These are phyloP conservation scores for Micromesistius poutassou DNA, from an alignment of 2,797 vertebrate species.

Conservation along the genomic window DNA sequence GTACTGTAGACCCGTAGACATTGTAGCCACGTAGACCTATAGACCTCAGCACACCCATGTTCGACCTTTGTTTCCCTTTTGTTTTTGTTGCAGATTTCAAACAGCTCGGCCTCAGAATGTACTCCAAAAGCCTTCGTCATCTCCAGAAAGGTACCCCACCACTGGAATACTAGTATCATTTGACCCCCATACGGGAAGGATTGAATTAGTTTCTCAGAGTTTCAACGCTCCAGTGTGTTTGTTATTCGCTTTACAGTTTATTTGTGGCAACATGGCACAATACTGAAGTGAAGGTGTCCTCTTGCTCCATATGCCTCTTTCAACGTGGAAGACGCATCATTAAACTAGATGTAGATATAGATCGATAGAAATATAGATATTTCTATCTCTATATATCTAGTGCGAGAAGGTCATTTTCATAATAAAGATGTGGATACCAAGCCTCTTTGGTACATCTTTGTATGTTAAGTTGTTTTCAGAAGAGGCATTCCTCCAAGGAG, in stretches of 20 bases:
- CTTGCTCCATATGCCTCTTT: too few relatives aligned
- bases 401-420: too few relatives aligned
- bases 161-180: not conserved
- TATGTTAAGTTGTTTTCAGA: not conserved
- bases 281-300: not conserved
- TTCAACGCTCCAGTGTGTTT: slow-evolving; percentile 22
- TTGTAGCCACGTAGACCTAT: too few relatives aligned
- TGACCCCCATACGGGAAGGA: not conserved
- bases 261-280: not conserved
- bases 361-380: too few relatives aligned
- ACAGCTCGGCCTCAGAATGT: slow-evolving; percentile 84
- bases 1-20: too few relatives aligned
- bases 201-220: slow-evolving; percentile 30
- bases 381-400: too few relatives aligned
- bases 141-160: slow-evolving; percentile 81
- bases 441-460: not conserved
- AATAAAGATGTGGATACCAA: too few relatives aligned
- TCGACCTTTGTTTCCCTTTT: slow-evolving; percentile 4
- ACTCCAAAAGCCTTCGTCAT: slow-evolving; percentile 86
- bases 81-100: slow-evolving; percentile 75
- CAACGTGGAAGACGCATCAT: not conserved
- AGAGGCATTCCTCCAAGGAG: not conserved
- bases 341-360: not conserved
- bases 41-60: slow-evolving; percentile 25
- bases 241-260: not conserved